Evolutionary conservation across 2,888 invertebrate species (phyloP), one percentile per base, ranked within the genome.

Genomic region (Steinernema hermaphroditum): DNA sequence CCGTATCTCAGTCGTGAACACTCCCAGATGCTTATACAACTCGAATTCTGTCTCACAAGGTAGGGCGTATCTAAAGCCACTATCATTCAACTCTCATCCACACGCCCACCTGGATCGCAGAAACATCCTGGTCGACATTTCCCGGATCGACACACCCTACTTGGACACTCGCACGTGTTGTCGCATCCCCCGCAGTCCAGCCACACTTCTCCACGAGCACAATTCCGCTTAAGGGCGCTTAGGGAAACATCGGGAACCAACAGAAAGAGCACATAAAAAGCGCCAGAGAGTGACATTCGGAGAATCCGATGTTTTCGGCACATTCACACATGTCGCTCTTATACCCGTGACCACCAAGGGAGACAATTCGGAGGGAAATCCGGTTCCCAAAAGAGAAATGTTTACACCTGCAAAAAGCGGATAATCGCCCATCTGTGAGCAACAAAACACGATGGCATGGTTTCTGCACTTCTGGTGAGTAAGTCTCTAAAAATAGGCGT

Each of bases 141-240:
- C 6, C 6, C 27, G 24, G 22, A 12, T 12, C 6, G n/a, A 27
- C 54, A 54, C 6, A 27, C 6, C 54, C 27, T 54, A 16, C 54
- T 54, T 22, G 54, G 54, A 27, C 54, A 54, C 27, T 54, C 54
- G 54, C 54, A 54, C 19, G 54, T 54, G 54, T 54, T 54, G 24
- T 54, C 54, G 27, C 54, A 54, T 2, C 54, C 54, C 27, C 54
- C 54, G 27, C 54, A 54, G 12, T 54, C 54, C 2, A 54, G 14
- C 54, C 54, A 54, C 22, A 54, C 54, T 27, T 54, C 54, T 22
- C 54, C 54, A 14, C 6, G 24, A 24, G 54, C 24, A 27, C 54
- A 54, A 6, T 4, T 27, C 24, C 54, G 54, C 6, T 22, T 54
- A 2, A 22, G 6, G 6, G 19, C 24, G 27, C 54, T 54, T 6